Conservation (phyloP, 2,113 vertebrate genomes). For the Struthidea cinerea region DNA sequence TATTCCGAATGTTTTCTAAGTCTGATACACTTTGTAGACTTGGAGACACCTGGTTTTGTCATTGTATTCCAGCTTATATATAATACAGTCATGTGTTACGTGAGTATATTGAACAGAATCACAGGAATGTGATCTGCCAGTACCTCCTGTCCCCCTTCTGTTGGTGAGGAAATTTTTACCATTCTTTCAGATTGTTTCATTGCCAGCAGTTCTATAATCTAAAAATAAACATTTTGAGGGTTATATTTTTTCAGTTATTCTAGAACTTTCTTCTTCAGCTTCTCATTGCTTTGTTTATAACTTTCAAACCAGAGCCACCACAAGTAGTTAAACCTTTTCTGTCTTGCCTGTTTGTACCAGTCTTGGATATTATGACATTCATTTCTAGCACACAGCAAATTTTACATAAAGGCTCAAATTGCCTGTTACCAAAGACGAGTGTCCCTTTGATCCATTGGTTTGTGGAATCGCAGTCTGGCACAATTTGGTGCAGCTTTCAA, state of each 20-base stretch:
- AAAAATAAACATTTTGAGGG: background rate
- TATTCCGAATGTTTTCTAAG: background rate
- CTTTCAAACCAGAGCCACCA: background rate
- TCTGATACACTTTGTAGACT: background rate
- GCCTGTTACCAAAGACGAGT: background rate
- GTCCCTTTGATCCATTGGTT: background rate
- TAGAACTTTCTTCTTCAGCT: background rate
- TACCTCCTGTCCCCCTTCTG: background rate
- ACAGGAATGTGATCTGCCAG: background rate
- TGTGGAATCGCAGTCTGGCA: background rate
- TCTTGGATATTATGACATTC: accelerated
- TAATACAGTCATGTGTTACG: background rate
- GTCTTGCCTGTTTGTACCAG: background rate
- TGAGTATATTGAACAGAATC: background rate
- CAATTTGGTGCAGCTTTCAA: background rate
- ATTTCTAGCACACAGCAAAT: background rate
- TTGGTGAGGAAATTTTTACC: background rate
- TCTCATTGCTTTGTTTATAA: background rate
- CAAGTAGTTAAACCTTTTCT: background rate
- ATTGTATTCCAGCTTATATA: background rate
- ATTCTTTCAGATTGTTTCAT: background rate
- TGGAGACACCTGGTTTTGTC: background rate
- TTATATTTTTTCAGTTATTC: background rate
- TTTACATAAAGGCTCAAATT: background rate
- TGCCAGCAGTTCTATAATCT: background rate